A percentile compares a stretch with the other conserved stretches of the same genome.
These are phyloP conservation scores for Talpa occidentalis DNA, from an alignment of 2,113 vertebrate species.

Conservation along the genomic window DNA sequence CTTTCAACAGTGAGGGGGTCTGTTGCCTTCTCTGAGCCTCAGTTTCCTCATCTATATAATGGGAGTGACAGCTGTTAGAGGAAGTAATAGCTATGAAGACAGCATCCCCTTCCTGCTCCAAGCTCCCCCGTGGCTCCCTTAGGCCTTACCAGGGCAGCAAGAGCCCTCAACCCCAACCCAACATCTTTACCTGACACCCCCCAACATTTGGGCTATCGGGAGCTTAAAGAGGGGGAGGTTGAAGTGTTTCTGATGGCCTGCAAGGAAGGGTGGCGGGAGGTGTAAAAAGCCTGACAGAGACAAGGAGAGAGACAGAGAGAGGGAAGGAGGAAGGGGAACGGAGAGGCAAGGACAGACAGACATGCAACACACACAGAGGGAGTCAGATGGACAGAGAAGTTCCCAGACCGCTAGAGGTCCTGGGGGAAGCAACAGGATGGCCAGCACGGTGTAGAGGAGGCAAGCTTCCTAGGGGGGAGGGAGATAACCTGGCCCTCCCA, in stretches of 20 bases:
- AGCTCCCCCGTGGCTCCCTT: not conserved
- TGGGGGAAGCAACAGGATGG: not conserved
- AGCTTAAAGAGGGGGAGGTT: not conserved
- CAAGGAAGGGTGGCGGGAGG: too few relatives aligned
- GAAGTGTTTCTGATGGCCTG: not conserved
- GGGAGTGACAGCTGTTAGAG: not conserved
- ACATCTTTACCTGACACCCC: not conserved
- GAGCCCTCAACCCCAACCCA: not conserved
- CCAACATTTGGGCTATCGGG: not conserved
- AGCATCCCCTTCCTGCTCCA: not conserved
- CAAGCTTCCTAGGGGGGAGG: not conserved
- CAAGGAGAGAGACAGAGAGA: not conserved
- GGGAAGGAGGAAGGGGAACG: too few relatives aligned
- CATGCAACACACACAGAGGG: not conserved
- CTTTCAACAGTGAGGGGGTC: not conserved
- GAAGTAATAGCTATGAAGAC: too few relatives aligned
- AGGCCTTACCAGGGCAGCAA: not conserved
- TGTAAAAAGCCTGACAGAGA: not conserved
- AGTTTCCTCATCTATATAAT: not conserved
- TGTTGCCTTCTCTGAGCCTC: not conserved
- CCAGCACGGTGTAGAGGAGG: not conserved
- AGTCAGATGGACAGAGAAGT: not conserved
- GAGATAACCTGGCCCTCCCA: not conserved
- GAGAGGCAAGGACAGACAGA: rapidly evolving
- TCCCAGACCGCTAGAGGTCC: not conserved